Conservation (phyloP, 2,888 invertebrate genomes). For the Polydrusus cervinus region DNA sequence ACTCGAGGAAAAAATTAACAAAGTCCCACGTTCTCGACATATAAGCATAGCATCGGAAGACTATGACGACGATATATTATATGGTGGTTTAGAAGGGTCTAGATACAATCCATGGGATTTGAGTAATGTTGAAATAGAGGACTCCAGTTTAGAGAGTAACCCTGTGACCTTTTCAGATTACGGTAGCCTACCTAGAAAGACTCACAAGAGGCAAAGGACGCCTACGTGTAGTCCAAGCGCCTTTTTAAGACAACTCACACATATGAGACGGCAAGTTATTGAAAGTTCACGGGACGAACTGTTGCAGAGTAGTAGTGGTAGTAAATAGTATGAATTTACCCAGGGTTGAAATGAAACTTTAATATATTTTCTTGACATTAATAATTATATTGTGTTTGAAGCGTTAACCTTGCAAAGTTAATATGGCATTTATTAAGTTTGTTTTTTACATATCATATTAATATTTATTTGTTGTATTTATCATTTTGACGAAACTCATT, state of each 20-base stretch:
- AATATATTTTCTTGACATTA: no score
- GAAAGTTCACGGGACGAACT: conserved; percentile 72
- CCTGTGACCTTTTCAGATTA: conserved; percentile 68
- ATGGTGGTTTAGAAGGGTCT: conserved; percentile 23
- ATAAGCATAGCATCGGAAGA: conserved; percentile 49
- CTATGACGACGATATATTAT: conserved; percentile 38
- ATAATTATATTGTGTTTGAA: neutral
- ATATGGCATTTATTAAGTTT: neutral
- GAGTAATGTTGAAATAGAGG: conserved; percentile 62
- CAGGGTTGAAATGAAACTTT: neutral
- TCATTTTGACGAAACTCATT: neutral
- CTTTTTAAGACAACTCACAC: conserved; percentile 75
- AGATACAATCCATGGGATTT: conserved; percentile 58
- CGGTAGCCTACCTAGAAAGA: conserved; percentile 67
- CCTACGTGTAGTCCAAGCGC: conserved; percentile 72
- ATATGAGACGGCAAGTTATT: conserved; percentile 74
- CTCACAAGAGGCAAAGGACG: conserved; percentile 58
- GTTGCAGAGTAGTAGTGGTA: conserved; percentile 59
- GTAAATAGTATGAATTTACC: neutral
- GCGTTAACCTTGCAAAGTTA: neutral
- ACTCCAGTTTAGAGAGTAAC: conserved; percentile 68
- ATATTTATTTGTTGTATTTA: neutral
- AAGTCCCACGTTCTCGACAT: conserved; percentile 49
- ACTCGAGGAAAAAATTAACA: conserved; percentile 65
- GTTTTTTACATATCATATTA: neutral